phyloP scores from a whole-genome alignment of 92 coral and sea anemone genomes.

The Zoanthus gigantus region DNA sequence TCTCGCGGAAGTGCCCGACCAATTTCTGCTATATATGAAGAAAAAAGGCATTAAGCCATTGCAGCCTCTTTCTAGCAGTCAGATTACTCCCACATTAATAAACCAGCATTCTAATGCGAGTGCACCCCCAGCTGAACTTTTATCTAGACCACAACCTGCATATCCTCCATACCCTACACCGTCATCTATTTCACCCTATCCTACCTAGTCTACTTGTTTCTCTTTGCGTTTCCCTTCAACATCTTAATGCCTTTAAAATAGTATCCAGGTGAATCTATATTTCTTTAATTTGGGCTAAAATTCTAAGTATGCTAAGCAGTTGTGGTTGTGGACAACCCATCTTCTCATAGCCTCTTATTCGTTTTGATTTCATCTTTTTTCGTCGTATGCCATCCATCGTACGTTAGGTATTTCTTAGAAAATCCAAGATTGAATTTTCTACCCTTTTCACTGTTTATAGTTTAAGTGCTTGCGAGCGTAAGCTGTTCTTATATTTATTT shows the following conservation, averaged over 20 bases:
- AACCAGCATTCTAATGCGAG: conserved; percentile 54
- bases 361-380: no score
- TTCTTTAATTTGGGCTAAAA: no score
- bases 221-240: neutral
- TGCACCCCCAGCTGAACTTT: conserved; percentile 50
- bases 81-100: conserved; percentile 61
- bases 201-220: neutral
- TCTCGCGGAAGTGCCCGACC: conserved; percentile 87
- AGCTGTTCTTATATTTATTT: no score
- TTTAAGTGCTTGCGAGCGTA: no score
- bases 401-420: no score
- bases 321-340: no score
- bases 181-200: conserved; percentile 41
- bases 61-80: conserved; percentile 62
- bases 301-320: no score
- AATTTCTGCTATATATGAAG: conserved; percentile 75
- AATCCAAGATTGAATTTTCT: no score
- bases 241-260: neutral
- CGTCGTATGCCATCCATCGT: no score
- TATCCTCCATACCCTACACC: conserved; percentile 50
- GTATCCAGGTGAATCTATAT: no score
- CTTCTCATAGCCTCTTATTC: no score
- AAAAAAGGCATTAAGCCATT: conserved; percentile 61
- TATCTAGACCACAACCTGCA: conserved; percentile 4
- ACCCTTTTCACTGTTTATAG: no score